A percentile compares a stretch with the other conserved stretches of the same genome.
Evolutionary conservation across 2,888 invertebrate genomes (phyloP).

Genomic region (Amphipyra berbera): DNA sequence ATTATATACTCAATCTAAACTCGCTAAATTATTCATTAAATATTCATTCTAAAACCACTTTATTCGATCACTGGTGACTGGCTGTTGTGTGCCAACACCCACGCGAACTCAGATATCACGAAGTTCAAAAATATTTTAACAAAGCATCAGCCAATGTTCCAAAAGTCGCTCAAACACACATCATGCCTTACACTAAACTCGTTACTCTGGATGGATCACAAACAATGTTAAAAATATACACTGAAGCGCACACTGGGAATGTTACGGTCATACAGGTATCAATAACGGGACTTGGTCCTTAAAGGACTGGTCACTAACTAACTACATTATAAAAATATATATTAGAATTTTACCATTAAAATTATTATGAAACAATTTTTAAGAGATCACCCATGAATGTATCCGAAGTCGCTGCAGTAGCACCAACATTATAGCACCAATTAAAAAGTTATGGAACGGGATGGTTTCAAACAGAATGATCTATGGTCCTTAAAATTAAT

Average conservation of each 20-base stretch:
- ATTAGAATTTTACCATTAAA: slow-evolving; percentile 65
- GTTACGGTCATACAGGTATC: slow-evolving; percentile 89
- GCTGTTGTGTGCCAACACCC: slow-evolving; percentile 32
- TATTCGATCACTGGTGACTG: slow-evolving; percentile 39
- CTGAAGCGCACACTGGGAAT: slow-evolving; percentile 88
- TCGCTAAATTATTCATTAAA: slow-evolving; percentile 33
- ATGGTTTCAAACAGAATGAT: slow-evolving; percentile 61
- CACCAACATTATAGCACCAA: slow-evolving; percentile 79
- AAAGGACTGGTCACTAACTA: slow-evolving; percentile 73
- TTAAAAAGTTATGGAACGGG: slow-evolving; percentile 61
- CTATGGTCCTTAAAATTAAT: slow-evolving; percentile 70
- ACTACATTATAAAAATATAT: slow-evolving; percentile 85
- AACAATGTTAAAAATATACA: slow-evolving; percentile 84
- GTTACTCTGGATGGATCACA: slow-evolving; percentile 88
- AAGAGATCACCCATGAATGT: slow-evolving; percentile 86
- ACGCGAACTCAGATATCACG: slow-evolving; percentile 44
- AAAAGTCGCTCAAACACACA: slow-evolving; percentile 82
- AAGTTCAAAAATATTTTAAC: slow-evolving; percentile 58
- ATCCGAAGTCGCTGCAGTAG: slow-evolving; percentile 79
- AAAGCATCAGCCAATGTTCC: slow-evolving; percentile 75
- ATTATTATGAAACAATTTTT: slow-evolving; percentile 70
- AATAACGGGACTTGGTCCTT: slow-evolving; percentile 75
- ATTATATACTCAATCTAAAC: slow-evolving; percentile 16
- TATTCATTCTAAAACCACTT: slow-evolving; percentile 44
- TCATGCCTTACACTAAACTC: slow-evolving; percentile 86